Base-by-base conservation (phyloP, 1,140 invertebrate genomes). In the Bombus pascuorum region DNA sequence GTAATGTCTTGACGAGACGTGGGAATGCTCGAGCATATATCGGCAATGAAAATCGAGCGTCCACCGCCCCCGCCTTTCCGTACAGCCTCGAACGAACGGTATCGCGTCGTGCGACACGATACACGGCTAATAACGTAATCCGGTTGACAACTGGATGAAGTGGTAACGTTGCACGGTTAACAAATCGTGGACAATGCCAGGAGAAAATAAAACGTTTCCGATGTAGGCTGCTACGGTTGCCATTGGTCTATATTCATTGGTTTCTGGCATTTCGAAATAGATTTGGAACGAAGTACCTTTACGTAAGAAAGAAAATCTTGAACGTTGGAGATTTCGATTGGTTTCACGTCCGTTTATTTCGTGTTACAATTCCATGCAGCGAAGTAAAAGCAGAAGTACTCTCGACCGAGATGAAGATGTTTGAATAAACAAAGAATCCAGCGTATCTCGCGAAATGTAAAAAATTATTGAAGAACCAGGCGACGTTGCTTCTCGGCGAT, bases 1-100 rank as follows among this genome's bases (percentile, higher is more conserved):
- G 75, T 86, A 89, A 90, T 85, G 87, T 65, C 89, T 90, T 90
- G 91, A 92, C 89, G 88, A 94, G 93, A 93, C 93, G 93, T 94
- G 93, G 92, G 93, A 94, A 93, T 93, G 83, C 83, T 91, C 83
- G 81, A 86, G 82, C 86, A 71, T 62, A 81, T 82, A 86, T 88
- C 90, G 86, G 90, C 90, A 86, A 89, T 89, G 90, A 90, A 90
- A 91, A 92, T 83, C 88, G 87, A 66, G 39, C 85, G 39, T 77
- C 83, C 79, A 83, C 81, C 86, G 89, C 89, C 90, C 87, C 85
- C 87, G 84, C 87, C 89, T 91, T 90, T 93, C 93, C 10, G 39
- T 42, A 91, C 92, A 92, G 81, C 74, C 70, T 72, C 85, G 89
- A 92, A 93, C 88, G 91, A 94, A 94, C 93, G 90, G 92, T 89